phyloP scores from a whole-genome alignment of 2,113 vertebrate species.

The Anas platyrhynchos region DNA sequence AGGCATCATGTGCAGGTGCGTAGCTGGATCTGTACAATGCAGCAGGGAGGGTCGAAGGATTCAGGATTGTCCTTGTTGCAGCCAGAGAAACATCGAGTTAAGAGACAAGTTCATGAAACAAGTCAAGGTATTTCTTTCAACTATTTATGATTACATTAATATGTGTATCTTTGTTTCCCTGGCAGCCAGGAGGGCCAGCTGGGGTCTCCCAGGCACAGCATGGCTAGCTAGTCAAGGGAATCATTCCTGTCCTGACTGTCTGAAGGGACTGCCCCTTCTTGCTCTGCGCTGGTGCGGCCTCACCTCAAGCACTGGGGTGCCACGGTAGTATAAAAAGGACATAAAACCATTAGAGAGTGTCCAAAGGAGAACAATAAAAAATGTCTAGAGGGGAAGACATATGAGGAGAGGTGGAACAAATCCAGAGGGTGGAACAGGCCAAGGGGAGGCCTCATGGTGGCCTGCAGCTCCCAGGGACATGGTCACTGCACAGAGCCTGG shows the following conservation, averaged over 20 bases:
- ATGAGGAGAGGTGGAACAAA: not conserved
- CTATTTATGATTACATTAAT: not conserved
- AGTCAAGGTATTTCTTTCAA: not conserved
- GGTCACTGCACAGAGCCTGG: not conserved
- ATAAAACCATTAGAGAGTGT: not conserved
- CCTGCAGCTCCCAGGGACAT: not conserved
- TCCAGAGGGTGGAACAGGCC: not conserved
- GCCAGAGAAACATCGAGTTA: not conserved
- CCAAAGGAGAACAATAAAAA: not conserved
- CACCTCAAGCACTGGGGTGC: not conserved
- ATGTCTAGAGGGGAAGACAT: not conserved
- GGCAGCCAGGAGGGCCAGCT: not conserved
- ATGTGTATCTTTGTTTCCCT: not conserved
- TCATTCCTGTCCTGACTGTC: too few species aligned
- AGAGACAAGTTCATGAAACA: not conserved
- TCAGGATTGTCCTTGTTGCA: not conserved
- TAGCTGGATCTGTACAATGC: too few species aligned
- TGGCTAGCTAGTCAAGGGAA: not conserved
- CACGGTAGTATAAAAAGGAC: not conserved
- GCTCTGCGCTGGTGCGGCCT: not conserved
- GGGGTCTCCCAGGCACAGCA: not conserved
- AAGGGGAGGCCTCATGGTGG: not conserved
- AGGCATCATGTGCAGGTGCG: fast-evolving
- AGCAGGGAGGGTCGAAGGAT: not conserved
- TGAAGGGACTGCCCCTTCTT: not conserved